These are phyloP conservation scores for Spea bombifrons DNA, from an alignment of 2,113 vertebrate species.

Conservation along the genomic window DNA sequence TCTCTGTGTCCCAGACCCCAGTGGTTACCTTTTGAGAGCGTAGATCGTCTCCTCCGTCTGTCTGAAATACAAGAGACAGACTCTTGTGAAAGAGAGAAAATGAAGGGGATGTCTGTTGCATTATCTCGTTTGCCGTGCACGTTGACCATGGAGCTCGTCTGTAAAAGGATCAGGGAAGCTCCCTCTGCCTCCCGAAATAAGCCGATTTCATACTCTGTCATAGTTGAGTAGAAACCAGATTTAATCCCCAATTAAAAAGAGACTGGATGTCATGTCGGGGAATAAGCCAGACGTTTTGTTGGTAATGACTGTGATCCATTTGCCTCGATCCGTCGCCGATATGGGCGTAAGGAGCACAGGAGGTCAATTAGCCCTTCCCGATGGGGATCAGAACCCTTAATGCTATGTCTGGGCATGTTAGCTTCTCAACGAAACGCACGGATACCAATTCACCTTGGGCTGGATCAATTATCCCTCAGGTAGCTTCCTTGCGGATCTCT, in stretches of 20 bases:
- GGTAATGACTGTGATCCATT: constrained; percentile 21
- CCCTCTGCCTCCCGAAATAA: constrained; percentile 13
- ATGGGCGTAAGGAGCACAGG: neutral
- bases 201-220: constrained; percentile 44
- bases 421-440: neutral
- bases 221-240: constrained; percentile 28
- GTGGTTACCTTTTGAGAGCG: neutral
- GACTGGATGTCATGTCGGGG: constrained; percentile 8
- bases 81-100: neutral
- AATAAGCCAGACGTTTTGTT: neutral
- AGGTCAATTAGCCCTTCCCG: constrained; percentile 4
- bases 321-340: neutral
- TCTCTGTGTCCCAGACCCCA: neutral
- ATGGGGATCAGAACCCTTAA: neutral
- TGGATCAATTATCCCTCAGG: neutral
- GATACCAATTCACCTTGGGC: neutral
- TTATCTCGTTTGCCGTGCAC: neutral
- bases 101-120: constrained; percentile 7
- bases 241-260: constrained; percentile 43
- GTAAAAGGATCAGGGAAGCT: constrained; percentile 16
- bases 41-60: neutral
- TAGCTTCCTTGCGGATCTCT: neutral
- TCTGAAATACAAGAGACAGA: neutral
- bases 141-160: constrained; percentile 1
- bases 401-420: constrained; percentile 8